Conservation (phyloP, 2,888 invertebrate genomes). For the Chouioia cunea region DNA sequence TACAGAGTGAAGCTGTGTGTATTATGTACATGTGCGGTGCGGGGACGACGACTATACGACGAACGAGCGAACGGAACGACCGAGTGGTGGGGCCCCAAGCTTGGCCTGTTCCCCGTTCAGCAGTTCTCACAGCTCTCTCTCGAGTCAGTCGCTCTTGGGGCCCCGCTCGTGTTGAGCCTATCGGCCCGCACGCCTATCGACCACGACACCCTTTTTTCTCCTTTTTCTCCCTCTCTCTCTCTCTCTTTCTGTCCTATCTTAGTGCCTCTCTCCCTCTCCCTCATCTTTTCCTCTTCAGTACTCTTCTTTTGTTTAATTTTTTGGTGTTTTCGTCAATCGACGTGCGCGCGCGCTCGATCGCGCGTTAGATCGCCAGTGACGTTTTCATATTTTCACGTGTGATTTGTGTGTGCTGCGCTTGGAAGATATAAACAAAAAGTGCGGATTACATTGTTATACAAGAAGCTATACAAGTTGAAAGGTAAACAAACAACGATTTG, state of each 20-base stretch:
- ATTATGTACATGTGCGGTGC: not conserved
- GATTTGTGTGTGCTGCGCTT: no score
- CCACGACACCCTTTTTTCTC: constrained; percentile 48
- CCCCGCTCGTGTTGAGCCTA: constrained; percentile 60
- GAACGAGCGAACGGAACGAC: not conserved
- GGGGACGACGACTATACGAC: not conserved
- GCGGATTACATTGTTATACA: no score
- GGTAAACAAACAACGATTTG: not conserved
- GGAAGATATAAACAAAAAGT: no score
- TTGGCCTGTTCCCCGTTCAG: not conserved
- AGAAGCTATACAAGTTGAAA: not conserved
- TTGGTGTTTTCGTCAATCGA: constrained; percentile 3
- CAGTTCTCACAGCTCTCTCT: constrained; percentile 27
- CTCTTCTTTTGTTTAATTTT: not conserved
- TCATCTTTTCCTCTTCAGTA: not conserved
- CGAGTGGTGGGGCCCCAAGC: not conserved
- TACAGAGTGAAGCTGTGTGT: no score
- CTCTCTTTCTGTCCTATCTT: not conserved
- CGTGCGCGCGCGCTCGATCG: not conserved
- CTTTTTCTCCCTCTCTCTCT: not conserved
- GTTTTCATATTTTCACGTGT: no score
- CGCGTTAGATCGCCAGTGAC: not conserved
- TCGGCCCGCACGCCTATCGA: constrained; percentile 4
- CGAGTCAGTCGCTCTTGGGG: constrained; percentile 64
- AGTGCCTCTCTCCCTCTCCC: constrained; percentile 2